Conservation (phyloP, 2,888 invertebrate species). For the Lycaena phlaeas region DNA sequence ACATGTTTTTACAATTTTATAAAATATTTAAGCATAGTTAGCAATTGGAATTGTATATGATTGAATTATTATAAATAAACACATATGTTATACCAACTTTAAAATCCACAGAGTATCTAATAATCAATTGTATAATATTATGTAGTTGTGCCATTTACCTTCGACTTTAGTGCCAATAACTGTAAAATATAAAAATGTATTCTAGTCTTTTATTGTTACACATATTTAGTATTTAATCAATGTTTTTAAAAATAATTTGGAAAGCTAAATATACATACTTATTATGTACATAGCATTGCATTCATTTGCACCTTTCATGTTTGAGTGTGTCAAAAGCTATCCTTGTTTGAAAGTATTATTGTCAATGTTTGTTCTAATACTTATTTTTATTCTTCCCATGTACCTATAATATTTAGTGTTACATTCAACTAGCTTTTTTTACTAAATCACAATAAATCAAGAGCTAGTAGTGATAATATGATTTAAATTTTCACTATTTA, state of each 20-base stretch:
- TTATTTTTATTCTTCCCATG: conserved; percentile 9
- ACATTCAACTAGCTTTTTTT: neutral
- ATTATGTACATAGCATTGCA: conserved; percentile 33
- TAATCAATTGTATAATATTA: conserved; percentile 3
- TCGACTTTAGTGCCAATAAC: conserved; percentile 72
- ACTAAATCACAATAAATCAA: neutral
- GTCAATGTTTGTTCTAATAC: conserved; percentile 32
- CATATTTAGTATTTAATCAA: conserved; percentile 70
- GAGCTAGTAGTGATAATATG: neutral
- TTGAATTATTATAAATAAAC: conserved; percentile 38
- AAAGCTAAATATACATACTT: conserved; percentile 36
- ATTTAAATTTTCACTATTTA: neutral
- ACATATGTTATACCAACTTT: conserved; percentile 28
- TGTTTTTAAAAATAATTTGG: conserved; percentile 62
- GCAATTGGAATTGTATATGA: conserved; percentile 44
- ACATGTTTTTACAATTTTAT: conserved; percentile 60
- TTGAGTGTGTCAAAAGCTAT: conserved; percentile 37
- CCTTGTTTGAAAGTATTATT: conserved; percentile 21
- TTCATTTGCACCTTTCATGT: conserved; percentile 57
- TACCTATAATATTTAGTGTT: conserved; percentile 16
- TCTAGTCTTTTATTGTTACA: conserved; percentile 74
- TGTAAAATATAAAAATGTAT: conserved; percentile 68
- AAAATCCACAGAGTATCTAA: conserved; percentile 40
- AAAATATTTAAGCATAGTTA: conserved; percentile 61
- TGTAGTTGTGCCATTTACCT: conserved; percentile 65